Evolutionary conservation across 1,140 invertebrate genomes (phyloP), one percentile per base, ranked within the genome.

Genomic region (Bombus haemorrhoidalis): DNA sequence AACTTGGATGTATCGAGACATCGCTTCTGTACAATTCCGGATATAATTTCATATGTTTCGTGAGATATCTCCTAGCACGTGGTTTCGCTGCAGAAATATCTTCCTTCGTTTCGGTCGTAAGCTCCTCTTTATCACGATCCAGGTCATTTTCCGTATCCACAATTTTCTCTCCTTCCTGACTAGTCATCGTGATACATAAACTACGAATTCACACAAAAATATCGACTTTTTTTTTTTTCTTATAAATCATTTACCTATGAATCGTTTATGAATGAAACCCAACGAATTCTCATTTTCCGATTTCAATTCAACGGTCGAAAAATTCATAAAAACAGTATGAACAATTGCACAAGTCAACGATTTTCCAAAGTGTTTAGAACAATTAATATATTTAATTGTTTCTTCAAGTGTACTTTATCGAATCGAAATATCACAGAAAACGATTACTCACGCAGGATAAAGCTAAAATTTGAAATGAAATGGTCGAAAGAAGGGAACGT

Each of bases 1-100:
- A 93, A 75, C 93, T 93, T 0, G 93, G 92, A 82, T 93, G 81
- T 53, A 93, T 91, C 13, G 93, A 93, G 12, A 93, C 92, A 43
- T 94, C 93, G 76, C 90, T 93, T 75, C 89, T 91, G 73, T 91
- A 92, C 28, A 93, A 87, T 79, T 93, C 93, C 9, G 93, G 92
- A 89, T 89, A 93, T 41, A 82, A 37, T 81, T 83, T 90, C 87
- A 87, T 92, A 72, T 86, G 89, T 73, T 88, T 91, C 34, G 86
- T 82, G 15, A 57, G 43, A 41, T 91, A 91, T 86, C 85, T 91
- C 41, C 73, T 87, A 13, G 18, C 25, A 32, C n/a, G 53, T 5
- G 64, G 43, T 57, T 86, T 92, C 37, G 41, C 59, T 39, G 82
- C 69, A 53, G 47, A 53, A 53, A 53, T 53, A 28, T 83, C 68